Evolutionary conservation across 2,113 vertebrate species (phyloP).

Genomic region (Maccullochella peelii): DNA sequence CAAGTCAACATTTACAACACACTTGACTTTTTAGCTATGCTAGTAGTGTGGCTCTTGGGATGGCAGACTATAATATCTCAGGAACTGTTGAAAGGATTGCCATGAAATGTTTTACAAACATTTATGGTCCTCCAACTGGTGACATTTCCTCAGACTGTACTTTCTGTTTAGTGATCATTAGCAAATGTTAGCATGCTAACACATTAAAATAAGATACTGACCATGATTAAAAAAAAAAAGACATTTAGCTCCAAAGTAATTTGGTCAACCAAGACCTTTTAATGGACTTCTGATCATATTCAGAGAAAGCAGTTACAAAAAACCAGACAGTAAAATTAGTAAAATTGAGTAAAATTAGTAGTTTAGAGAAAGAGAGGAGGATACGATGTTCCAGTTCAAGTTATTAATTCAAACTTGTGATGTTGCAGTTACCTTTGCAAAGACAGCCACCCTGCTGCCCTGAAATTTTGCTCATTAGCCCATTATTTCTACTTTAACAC

Average conservation of each 20-base stretch:
- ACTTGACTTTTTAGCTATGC: not conserved
- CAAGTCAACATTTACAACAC: not conserved
- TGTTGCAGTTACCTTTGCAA: not conserved
- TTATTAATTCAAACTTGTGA: not conserved
- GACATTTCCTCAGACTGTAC: not conserved
- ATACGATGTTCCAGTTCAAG: too few relatives aligned
- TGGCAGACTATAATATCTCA: not conserved
- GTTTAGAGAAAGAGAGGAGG: not conserved
- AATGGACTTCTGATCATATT: not conserved
- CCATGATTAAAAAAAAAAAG: too few relatives aligned
- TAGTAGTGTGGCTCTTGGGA: not conserved
- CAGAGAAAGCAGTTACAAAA: not conserved
- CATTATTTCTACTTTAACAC: not conserved
- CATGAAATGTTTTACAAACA: not conserved
- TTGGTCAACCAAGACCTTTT: conserved; percentile 3
- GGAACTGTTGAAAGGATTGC: not conserved
- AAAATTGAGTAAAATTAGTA: not conserved
- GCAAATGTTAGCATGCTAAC: not conserved
- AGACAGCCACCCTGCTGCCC: not conserved
- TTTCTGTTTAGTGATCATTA: not conserved
- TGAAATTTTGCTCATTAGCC: not conserved
- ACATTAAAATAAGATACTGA: not conserved
- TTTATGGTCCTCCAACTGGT: not conserved
- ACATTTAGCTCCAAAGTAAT: too few relatives aligned
- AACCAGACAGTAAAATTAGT: too few relatives aligned